A percentile compares a stretch with the other conserved stretches of the same genome.
These are phyloP conservation scores for Parambassis ranga DNA, from an alignment of 2,797 vertebrate genomes.

Conservation along the genomic window DNA sequence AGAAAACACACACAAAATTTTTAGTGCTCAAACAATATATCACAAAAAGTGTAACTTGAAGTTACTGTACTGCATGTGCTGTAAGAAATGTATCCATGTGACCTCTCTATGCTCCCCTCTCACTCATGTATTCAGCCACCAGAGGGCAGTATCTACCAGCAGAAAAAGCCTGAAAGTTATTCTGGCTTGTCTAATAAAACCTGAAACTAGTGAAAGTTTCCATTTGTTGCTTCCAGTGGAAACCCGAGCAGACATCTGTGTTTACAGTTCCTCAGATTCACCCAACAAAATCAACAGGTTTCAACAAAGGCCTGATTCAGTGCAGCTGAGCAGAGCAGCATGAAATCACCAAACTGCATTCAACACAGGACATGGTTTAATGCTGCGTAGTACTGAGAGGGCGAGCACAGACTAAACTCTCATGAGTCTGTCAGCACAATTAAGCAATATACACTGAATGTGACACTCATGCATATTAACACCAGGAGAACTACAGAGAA, in stretches of 20 bases:
- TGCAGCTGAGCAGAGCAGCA: background rate
- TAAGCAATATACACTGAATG: background rate
- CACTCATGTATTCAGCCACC: slow-evolving; percentile 18
- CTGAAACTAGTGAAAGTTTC: background rate
- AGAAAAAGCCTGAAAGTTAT: too few relatives aligned
- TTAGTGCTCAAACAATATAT: background rate
- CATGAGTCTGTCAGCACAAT: background rate
- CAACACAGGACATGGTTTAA: background rate
- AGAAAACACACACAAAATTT: background rate
- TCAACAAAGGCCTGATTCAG: background rate
- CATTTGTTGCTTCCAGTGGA: background rate
- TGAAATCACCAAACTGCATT: background rate
- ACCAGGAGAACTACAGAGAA: too few relatives aligned
- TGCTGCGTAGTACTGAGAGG: background rate
- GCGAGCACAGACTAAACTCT: background rate
- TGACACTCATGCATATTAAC: too few relatives aligned
- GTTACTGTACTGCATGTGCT: background rate
- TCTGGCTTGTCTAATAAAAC: background rate
- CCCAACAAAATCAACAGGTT: background rate
- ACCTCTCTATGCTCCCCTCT: background rate
- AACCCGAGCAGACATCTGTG: too few relatives aligned
- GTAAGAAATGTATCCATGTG: background rate
- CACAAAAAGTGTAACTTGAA: too few relatives aligned
- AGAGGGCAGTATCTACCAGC: slow-evolving; percentile 41
- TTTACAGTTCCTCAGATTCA: too few relatives aligned